Evolutionary conservation across 2,888 invertebrate genomes (phyloP), one percentile per base, ranked within the genome.

Genomic region (Coleophora flavipennella): DNA sequence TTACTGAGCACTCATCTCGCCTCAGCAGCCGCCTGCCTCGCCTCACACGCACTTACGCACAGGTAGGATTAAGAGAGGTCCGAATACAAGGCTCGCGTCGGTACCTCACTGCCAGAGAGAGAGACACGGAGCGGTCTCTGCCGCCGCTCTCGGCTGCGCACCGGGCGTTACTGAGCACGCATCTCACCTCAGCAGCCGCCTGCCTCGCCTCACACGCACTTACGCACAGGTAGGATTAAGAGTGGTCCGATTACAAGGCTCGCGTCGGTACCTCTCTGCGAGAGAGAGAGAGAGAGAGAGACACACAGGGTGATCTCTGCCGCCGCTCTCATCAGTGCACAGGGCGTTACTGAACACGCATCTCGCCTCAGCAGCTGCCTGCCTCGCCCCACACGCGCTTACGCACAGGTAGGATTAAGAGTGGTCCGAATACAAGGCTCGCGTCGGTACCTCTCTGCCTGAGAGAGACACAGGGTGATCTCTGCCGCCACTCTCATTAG

Each of bases 1-100:
- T 86, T 90, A 13, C 75, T 94, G 1, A 88, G 90, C 1, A 87
- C 89, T 43, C 94, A 97, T 63, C 88, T 96, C 26, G 93, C 94
- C 0, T 83, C 89, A 2, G 97, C 54, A 83, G 92, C 57, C 78
- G 89, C 54, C 1, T 51, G 56, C 1, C 45, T 71, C 0, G 75
- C 79, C 1, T 44, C 46, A 2, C 55, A 66, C 36, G 85, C 96
- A 33, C 87, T 92, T 55, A 91, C 94, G n/a, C 97, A 97, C 73
- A 90, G 91, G 88, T 87, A 50, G 57, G 62, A n/a, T n/a, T n/a
- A 62, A 0, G 81, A 83, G 50, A 58, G 57, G 26, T 65, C 53
- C 7, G 70, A 69, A 49, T 75, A 77, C 47, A 25, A 51, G 0
- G 40, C 57, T 0, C 59, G 69, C 0, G 70, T 64, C 20, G 75